Evolutionary conservation across 1,140 invertebrate genomes (phyloP), one percentile per base, ranked within the genome.

Genomic region (Globodera rostochiensis): DNA sequence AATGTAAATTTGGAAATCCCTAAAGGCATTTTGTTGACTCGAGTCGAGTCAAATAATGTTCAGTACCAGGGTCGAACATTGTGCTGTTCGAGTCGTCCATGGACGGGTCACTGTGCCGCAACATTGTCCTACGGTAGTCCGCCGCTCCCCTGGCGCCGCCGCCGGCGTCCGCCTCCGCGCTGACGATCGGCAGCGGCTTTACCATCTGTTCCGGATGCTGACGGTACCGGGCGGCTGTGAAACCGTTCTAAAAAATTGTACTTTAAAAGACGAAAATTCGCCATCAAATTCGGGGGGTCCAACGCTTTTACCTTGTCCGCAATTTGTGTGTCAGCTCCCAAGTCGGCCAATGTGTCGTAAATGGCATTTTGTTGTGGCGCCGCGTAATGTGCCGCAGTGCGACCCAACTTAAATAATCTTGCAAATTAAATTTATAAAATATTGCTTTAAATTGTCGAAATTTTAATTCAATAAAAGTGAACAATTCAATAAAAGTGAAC

Each of bases 301-400:
- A 76, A 66, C 15, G n/a, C 15, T 36, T 19, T 85, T 36, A 85
- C 87, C 80, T 88, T 88, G 79, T 88, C 87, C 19, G 80, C 66
- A 50, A 88, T 70, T 50, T 88, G 74, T 21, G 82, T 81, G 73
- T 86, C 74, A 9, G 88, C 88, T 7, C 88, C 88, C 45, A 80
- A 47, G 70, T 89, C 88, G n/a, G 88, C 81, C 66, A 89, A 78
- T 60, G 88, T 90, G 80, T 89, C 88, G 79, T 89, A 89, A 70
- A 89, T 89, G n/a, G 88, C 88, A 80, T 89, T 89, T 71, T 83
- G 86, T 81, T 90, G 87, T 1, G 82, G 74, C 45, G 88, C 87
- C 5, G 88, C 88, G 83, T 89, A 89, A 80, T 89, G 88, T n/a
- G 87, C 88, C 77, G 85, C 85, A 7, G 85, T 82, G 11, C 87